Evolutionary conservation across 92 coral and sea anemone species (phyloP).

Genomic region (Zoanthus solanderi): DNA sequence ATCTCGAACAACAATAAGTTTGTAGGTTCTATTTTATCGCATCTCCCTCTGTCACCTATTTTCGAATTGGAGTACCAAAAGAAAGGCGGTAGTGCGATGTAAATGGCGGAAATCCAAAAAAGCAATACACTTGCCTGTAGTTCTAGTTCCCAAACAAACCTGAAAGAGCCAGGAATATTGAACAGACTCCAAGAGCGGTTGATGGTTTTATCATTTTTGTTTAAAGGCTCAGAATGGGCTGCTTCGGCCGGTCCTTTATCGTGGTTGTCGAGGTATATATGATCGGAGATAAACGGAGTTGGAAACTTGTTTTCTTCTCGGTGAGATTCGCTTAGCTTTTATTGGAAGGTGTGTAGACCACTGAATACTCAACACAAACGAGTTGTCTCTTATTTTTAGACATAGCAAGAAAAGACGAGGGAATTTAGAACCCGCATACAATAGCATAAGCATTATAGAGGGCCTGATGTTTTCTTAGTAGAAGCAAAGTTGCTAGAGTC

Average conservation of each 20-base stretch:
- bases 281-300: too few species aligned
- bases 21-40: neutral
- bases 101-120: neutral
- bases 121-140: neutral
- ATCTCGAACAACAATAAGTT: neutral
- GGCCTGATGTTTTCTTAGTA: too few species aligned
- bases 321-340: too few species aligned
- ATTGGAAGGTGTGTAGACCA: too few species aligned
- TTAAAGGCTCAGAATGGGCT: neutral
- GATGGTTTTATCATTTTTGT: neutral
- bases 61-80: neutral
- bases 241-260: neutral
- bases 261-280: too few species aligned
- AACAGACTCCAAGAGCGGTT: neutral
- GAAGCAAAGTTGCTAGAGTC: too few species aligned
- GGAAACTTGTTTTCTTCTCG: too few species aligned
- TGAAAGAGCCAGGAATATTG: neutral
- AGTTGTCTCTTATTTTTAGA: too few species aligned
- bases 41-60: neutral
- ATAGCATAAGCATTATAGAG: too few species aligned
- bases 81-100: neutral
- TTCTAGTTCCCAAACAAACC: neutral
- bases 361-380: too few species aligned
- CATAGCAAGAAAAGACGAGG: too few species aligned
- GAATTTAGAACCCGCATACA: too few species aligned